These are phyloP conservation scores for Apostichopus leukothele DNA, from an alignment of 53 echinoderm and acorn worm species.

Conservation along the genomic window DNA sequence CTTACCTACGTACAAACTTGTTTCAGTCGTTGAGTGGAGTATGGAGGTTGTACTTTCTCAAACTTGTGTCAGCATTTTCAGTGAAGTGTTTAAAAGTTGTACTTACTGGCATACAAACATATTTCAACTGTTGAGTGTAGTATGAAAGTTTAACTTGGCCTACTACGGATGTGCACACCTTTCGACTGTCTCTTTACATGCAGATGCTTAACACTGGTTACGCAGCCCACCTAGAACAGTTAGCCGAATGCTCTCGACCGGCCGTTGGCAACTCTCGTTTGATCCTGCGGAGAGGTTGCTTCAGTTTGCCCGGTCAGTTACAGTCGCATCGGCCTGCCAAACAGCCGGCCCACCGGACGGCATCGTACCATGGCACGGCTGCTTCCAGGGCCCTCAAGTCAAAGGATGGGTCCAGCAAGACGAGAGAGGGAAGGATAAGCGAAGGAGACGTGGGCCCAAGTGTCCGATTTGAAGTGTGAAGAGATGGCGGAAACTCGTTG, in stretches of 20 bases:
- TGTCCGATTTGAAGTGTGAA: constrained; percentile 38
- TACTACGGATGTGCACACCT: background rate
- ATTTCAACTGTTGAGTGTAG: too few relatives aligned
- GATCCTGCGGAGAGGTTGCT: constrained; percentile 88
- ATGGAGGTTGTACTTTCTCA: too few relatives aligned
- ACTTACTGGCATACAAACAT: too few relatives aligned
- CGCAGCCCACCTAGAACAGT: constrained; percentile 85
- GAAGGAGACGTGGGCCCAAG: constrained; percentile 35
- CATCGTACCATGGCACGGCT: constrained; percentile 66
- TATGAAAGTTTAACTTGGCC: too few relatives aligned
- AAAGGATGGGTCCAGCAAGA: background rate
- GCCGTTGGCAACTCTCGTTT: constrained; percentile 86
- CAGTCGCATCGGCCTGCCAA: constrained; percentile 66
- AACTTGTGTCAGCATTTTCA: too few relatives aligned
- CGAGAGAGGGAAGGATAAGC: constrained; percentile 9
- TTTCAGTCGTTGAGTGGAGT: too few relatives aligned
- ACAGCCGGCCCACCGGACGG: constrained; percentile 71
- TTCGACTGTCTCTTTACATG: background rate
- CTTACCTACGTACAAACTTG: too few relatives aligned
- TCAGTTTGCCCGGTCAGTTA: constrained; percentile 85
- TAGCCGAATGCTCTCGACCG: constrained; percentile 69
- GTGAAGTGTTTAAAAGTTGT: too few relatives aligned
- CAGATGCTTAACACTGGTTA: constrained; percentile 87
- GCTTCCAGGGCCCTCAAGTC: background rate
- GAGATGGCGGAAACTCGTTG: background rate